Evolutionary conservation across 2,797 vertebrate species (phyloP).

Genomic region (Sarcophilus harrisii): DNA sequence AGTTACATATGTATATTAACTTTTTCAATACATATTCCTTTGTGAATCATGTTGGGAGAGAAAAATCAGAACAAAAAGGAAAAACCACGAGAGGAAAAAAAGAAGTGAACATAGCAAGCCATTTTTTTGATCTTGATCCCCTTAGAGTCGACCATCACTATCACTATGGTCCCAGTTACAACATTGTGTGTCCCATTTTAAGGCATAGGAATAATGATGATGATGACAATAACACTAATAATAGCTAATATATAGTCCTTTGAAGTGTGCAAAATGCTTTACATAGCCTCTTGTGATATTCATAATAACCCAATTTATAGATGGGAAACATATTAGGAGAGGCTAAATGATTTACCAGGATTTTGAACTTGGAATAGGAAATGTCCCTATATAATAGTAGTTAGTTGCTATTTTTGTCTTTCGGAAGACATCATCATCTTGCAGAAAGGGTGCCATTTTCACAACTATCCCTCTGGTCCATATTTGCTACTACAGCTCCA

Average conservation of each 20-base stretch:
- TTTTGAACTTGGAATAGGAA: neutral
- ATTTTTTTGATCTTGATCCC: too few species aligned
- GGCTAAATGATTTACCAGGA: neutral
- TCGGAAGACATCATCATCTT: too few species aligned
- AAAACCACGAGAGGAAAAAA: too few species aligned
- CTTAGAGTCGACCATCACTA: neutral
- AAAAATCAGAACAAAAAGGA: too few species aligned
- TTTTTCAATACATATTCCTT: too few species aligned
- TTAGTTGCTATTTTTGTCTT: too few species aligned
- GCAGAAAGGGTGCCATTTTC: too few species aligned
- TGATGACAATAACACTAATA: neutral
- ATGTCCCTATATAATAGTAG: neutral
- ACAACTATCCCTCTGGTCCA: too few species aligned
- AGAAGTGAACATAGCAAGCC: too few species aligned
- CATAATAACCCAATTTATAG: neutral
- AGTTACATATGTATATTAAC: too few species aligned
- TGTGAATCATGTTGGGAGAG: too few species aligned
- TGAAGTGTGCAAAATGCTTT: neutral
- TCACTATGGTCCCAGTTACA: neutral
- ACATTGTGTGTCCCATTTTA: neutral
- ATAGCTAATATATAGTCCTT: neutral
- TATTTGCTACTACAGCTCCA: too few species aligned
- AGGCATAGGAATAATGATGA: neutral
- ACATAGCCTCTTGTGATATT: neutral
- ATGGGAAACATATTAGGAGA: neutral